Conservation (phyloP, 2,888 invertebrate genomes). For the Synergus itoensis region DNA sequence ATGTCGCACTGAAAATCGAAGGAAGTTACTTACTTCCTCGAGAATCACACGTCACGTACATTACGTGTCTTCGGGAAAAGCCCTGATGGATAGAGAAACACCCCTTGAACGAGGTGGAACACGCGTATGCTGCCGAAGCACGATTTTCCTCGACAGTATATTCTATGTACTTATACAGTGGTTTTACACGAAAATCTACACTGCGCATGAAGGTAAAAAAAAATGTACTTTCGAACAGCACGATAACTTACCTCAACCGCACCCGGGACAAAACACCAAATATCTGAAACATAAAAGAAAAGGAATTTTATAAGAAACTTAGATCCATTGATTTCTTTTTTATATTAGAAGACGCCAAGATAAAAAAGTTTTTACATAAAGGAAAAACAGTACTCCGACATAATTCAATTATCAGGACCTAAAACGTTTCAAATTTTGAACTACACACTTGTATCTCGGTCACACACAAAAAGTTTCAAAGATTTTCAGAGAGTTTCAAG, state of each 20-base stretch:
- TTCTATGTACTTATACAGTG: not conserved
- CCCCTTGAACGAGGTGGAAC: not conserved
- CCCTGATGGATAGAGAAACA: conserved; percentile 19
- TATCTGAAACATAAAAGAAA: not conserved
- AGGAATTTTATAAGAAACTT: not conserved
- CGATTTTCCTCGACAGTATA: not conserved
- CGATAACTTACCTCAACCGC: not conserved
- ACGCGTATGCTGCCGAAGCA: not conserved
- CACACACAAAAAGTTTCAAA: no score
- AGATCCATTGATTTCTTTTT: not conserved
- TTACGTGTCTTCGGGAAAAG: not conserved
- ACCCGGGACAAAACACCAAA: not conserved
- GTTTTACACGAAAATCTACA: not conserved
- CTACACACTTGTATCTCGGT: no score
- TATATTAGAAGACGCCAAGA: no score
- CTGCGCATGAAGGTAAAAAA: not conserved
- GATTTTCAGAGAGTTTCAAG: no score
- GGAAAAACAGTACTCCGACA: no score
- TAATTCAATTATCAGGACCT: no score
- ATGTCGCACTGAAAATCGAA: conserved; percentile 33
- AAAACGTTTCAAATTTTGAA: no score
- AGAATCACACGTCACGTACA: conserved; percentile 27
- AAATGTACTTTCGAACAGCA: not conserved
- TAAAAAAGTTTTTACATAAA: no score
- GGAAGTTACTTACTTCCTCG: conserved; percentile 39